These are phyloP conservation scores for Ochlodes sylvanus DNA, from an alignment of 2,888 invertebrate genomes.

Conservation along the genomic window DNA sequence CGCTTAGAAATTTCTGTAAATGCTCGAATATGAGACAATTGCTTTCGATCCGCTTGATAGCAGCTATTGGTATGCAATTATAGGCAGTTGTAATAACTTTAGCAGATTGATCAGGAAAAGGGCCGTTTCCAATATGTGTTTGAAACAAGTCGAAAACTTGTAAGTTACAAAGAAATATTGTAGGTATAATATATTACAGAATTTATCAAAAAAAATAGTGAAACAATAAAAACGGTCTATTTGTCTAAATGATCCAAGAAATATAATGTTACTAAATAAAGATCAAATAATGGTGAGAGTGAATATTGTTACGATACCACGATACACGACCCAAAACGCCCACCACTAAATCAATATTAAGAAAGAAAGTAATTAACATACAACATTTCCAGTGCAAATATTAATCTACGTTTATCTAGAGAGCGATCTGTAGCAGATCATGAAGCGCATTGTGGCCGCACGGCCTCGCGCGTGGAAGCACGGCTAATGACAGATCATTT, in stretches of 20 bases:
- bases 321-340: constrained; percentile 22
- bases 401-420: constrained; percentile 45
- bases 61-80: constrained; percentile 37
- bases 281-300: constrained; percentile 13
- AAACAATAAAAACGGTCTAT: constrained; percentile 11
- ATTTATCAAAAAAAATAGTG: background rate
- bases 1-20: constrained; percentile 64
- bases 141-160: background rate
- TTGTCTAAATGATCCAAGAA: background rate
- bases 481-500: constrained; percentile 71
- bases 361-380: constrained; percentile 34
- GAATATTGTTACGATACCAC: constrained; percentile 8
- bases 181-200: background rate
- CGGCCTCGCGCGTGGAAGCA: constrained; percentile 51
- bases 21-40: constrained; percentile 48
- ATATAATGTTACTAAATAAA: constrained; percentile 11
- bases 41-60: constrained; percentile 35
- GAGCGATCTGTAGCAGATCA: constrained; percentile 60
- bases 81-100: constrained; percentile 33
- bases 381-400: constrained; percentile 32
- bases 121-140: constrained; percentile 12
- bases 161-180: background rate
- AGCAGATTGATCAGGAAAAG: constrained; percentile 31
- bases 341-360: constrained; percentile 14
- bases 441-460: constrained; percentile 59